A percentile compares a stretch with the other conserved stretches of the same genome.
phyloP scores from a whole-genome alignment of 2,888 invertebrate species.

The Agriotes lineatus region DNA sequence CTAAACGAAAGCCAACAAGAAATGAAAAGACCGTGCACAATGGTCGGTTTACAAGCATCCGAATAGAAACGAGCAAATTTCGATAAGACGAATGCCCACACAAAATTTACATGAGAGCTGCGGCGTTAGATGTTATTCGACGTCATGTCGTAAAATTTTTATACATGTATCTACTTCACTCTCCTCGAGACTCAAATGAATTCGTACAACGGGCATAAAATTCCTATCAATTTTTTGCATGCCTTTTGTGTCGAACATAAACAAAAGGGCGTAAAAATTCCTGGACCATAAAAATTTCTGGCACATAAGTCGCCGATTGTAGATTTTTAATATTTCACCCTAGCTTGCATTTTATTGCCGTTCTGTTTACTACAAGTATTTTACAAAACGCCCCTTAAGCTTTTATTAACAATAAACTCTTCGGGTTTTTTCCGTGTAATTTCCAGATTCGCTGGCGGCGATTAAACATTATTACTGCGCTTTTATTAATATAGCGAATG shows the following conservation, averaged over 20 bases:
- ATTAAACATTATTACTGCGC: too few relatives aligned
- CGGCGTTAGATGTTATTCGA: constrained; percentile 11
- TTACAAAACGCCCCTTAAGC: not conserved
- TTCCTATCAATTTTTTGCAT: constrained; percentile 18
- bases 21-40: too few relatives aligned
- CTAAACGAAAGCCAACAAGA: too few relatives aligned
- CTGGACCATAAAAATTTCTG: constrained; percentile 7
- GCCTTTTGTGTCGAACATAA: constrained; percentile 22
- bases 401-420: too few relatives aligned
- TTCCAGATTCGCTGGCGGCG: too few relatives aligned
- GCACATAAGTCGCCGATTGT: not conserved
- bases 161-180: constrained; percentile 22
- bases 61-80: too few relatives aligned
- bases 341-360: not conserved
- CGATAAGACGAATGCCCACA: too few relatives aligned
- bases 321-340: not conserved
- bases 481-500: too few relatives aligned
- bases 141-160: constrained; percentile 20
- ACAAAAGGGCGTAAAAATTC: constrained; percentile 15
- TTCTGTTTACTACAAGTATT: not conserved
- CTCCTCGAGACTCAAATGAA: constrained; percentile 22
- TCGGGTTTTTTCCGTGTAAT: too few relatives aligned
- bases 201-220: constrained; percentile 22
- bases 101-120: constrained; percentile 6
- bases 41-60: too few relatives aligned